Evolutionary conservation across 2,888 invertebrate genomes (phyloP), one percentile per base, ranked within the genome.

Genomic region (Neocrepidodera transversa): DNA sequence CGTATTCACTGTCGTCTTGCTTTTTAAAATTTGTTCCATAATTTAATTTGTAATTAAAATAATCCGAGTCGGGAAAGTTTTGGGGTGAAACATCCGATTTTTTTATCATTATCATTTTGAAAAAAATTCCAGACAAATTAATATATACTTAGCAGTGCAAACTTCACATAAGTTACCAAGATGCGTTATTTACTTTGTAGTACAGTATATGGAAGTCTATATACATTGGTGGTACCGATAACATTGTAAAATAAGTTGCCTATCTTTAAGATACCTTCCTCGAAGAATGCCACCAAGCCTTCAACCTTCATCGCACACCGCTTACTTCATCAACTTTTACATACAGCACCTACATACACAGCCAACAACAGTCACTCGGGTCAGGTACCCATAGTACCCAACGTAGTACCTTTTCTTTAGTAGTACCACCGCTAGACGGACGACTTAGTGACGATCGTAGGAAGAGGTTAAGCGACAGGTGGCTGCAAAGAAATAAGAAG

Each of bases 381-480:
- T 71, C 70, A 70, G 65, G 69, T 52, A 52, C 42, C 42, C 16
- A 48, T 10, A 38, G 52, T 18, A 52, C 40, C 13, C 30, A 52
- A 13, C 45, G 45, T 14, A 42, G 42, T 42, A 42, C 42, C 42
- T n/a, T 13, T 1, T 32, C 32, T 32, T 32, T 32, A 32, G 32
- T 10, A 38, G 38, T 38, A 38, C 66, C 66, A 73, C 72, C 71
- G 73, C 72, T 72, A 71, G 16, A 28, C 23, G 20, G 18, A 49
- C 49, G 47, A 35, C 23, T 47, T 43, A 13, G 26, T 26, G 26
- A 26, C 43, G 64, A 61, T 58, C 64, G 72, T 66, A 66, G 69
- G 67, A 68, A 68, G 48, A 56, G 64, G 63, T 43, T 40, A 35
- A 64, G 65, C 67, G 66, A 71, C 73, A 73, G 73, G 74, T 73